Conservation (phyloP, 2,797 vertebrate genomes). For the Anolis apletophallus region DNA sequence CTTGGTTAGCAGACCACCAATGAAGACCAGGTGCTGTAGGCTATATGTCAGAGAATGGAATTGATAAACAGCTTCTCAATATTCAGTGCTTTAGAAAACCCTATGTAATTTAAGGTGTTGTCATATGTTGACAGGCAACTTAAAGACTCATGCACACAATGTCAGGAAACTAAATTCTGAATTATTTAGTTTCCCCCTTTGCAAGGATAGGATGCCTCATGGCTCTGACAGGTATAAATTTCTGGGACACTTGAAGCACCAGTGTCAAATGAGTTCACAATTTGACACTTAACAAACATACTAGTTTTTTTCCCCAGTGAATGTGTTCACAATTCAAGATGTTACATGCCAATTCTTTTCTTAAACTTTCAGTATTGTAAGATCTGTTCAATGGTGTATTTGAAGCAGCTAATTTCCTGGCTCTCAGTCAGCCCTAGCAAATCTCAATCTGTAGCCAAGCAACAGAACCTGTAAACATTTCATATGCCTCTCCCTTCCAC, state of each 20-base stretch:
- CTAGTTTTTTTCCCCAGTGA: constrained; percentile 7
- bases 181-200: background rate
- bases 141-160: background rate
- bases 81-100: too few species aligned
- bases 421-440: background rate
- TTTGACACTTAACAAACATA: constrained; percentile 29
- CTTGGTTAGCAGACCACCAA: too few species aligned
- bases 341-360: constrained; percentile 25
- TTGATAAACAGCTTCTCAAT: too few species aligned
- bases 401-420: constrained; percentile 50
- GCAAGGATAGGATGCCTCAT: background rate
- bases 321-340: constrained; percentile 2
- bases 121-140: too few species aligned
- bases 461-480: constrained; percentile 57
- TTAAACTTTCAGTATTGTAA: constrained; percentile 11
- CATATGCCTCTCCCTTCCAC: constrained; percentile 44
- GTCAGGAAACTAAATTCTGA: background rate
- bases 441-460: constrained; percentile 53
- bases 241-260: background rate
- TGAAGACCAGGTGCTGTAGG: too few species aligned
- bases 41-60: too few species aligned
- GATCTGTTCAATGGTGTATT: constrained; percentile 27
- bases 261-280: constrained; percentile 22
- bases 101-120: too few species aligned
- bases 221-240: constrained; percentile 17